Base-by-base conservation (phyloP, 2,797 vertebrate species). In the Rhabdophis nuchalis region DNA sequence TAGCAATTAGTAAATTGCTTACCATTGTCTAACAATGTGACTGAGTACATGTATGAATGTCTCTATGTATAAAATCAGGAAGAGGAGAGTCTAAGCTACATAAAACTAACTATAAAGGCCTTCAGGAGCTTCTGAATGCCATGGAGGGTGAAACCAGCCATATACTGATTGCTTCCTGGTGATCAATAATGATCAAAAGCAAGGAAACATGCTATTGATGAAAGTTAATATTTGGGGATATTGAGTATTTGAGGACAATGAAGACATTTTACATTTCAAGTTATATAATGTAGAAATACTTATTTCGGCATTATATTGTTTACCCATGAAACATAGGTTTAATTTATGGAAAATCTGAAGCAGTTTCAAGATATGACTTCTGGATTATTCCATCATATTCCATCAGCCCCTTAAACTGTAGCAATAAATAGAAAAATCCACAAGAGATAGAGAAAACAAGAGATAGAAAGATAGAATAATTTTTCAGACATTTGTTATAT, bases 321-420 rank as follows among this genome's bases (percentile, higher is more conserved):
- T 60, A 60, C 0, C 20, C 6, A 27, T 88, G 16, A 93, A 92
- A 86, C 29, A 13, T 12, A 36, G 60, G 5, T 54, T 52, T 23
- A 86, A 41, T 85, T 68, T 50, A 87, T 54, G 77, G 64, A 54
- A 94, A 94, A 93, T n/a, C 46, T 89, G 9, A 10, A 85, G 91
- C 3, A 89, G n/a, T 91, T 93, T 72, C 64, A 50, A 72, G 5
- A 1, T 85, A 91, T 77, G 64, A 89, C 10, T 86, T 89, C 32
- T 68, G 7, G 8, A 57, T 54, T 9, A 41, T 41, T 53, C 64
- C 52, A n/a, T 61, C 10, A 68, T 10, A 41, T n/a, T 53, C 64
- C 61, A n/a, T 61, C 14, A 85, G 10, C 6, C 13, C 32, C 25
- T 6, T 77, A 77, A 77, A 88, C 3, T 53, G 9, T 36, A 85